These are phyloP conservation scores for Ichneumoninae sp. DNA, from an alignment of 2,888 invertebrate genomes.

Conservation along the genomic window DNA sequence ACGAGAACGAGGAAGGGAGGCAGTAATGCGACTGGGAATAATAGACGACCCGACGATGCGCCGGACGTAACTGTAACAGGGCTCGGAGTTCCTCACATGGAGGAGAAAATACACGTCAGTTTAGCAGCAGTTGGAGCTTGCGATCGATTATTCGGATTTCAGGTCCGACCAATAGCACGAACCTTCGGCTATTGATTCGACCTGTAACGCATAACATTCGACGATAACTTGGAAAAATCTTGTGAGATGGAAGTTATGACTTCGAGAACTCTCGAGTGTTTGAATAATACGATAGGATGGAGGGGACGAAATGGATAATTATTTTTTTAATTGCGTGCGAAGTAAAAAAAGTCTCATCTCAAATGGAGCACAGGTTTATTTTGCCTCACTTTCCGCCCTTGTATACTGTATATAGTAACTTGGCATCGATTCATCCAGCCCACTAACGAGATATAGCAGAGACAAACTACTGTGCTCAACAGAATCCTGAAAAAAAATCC, in stretches of 20 bases:
- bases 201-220: background rate
- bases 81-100: conserved; percentile 17
- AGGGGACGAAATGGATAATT: too few species aligned
- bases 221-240: background rate
- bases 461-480: background rate
- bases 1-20: conserved; percentile 1
- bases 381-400: too few species aligned
- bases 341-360: too few species aligned
- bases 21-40: conserved; percentile 48
- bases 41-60: conserved; percentile 39
- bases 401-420: too few species aligned
- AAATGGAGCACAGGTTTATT: too few species aligned
- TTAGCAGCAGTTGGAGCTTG: conserved; percentile 10
- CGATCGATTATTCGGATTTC: conserved; percentile 40
- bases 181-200: background rate
- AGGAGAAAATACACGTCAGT: conserved; percentile 26
- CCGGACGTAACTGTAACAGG: background rate
- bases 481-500: background rate
- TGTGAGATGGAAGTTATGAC: too few species aligned
- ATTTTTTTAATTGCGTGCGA: too few species aligned
- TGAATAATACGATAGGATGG: too few species aligned
- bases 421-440: too few species aligned
- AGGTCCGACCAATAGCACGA: background rate
- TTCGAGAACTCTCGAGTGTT: too few species aligned
- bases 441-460: too few species aligned